A percentile compares a stretch with the other conserved stretches of the same genome.
These are phyloP conservation scores for Phycodurus eques DNA, from an alignment of 2,113 vertebrate species.

Conservation along the genomic window DNA sequence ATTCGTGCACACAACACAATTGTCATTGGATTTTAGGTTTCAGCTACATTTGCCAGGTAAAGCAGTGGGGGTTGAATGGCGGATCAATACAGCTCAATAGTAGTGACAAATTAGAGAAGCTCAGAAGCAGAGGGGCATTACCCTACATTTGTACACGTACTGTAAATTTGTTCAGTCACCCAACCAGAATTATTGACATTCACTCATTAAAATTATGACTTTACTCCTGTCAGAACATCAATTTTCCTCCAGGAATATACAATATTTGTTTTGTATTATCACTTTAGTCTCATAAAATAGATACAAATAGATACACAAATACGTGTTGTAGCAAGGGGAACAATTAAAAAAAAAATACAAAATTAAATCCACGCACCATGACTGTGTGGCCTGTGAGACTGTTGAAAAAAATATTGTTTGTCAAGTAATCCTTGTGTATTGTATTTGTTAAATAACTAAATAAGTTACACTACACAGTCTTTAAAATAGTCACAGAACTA, in stretches of 20 bases:
- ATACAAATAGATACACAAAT: too few relatives aligned
- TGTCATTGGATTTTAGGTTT: conserved; percentile 10
- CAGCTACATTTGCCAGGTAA: conserved; percentile 8
- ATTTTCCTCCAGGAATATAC: background rate
- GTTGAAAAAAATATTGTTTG: too few relatives aligned
- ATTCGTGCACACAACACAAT: conserved; percentile 24
- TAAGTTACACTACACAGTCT: too few relatives aligned
- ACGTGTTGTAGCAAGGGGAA: too few relatives aligned
- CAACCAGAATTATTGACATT: background rate
- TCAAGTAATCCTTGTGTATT: too few relatives aligned
- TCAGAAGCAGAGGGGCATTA: conserved; percentile 10
- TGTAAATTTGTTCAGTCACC: background rate
- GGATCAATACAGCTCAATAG: conserved; percentile 32
- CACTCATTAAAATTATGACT: background rate
- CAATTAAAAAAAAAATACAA: too few relatives aligned
- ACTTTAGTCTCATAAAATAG: too few relatives aligned
- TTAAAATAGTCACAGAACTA: too few relatives aligned
- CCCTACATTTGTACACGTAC: too few relatives aligned
- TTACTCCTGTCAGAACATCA: background rate
- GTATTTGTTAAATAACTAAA: too few relatives aligned
- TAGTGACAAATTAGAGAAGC: conserved; percentile 9
- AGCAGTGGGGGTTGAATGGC: background rate
- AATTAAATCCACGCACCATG: too few relatives aligned
- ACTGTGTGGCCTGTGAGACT: background rate
- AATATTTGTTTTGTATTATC: too few relatives aligned